Evolutionary conservation across 2,888 invertebrate genomes (phyloP), one percentile per base, ranked within the genome.

Genomic region (Cerceris rybyensis): DNA sequence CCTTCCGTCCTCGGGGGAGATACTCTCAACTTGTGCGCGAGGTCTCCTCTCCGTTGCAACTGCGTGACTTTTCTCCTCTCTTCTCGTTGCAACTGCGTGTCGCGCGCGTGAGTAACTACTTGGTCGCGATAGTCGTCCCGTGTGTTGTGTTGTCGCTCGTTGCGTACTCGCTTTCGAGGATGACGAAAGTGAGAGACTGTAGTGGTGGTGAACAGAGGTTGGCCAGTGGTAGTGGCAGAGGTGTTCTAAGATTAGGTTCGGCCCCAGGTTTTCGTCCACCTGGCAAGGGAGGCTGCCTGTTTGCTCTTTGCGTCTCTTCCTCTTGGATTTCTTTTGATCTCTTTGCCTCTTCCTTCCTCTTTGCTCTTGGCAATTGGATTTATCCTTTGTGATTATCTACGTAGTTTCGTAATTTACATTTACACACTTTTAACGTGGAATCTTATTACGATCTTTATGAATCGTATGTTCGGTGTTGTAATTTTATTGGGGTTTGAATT

Each of bases 211-310:
- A 68, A 59, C 17, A 49, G 74, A 66, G 71, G 80, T 71, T 68
- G 71, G 80, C 58, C 73, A 74, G 66, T 69, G 70, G 73, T 46
- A 42, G 67, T 57, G 63, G 49, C 54, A 74, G 76, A 74, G 70
- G 67, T 79, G 80, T 82, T 85, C 88, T 85, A 87, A 87, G 87
- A 87, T 87, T 88, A 87, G 88, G 86, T 84, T 84, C 78, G 73
- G 77, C 73, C 81, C 82, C 80, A 81, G 88, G 28, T 28, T 81
- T 80, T 46, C 70, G 52, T 79, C 71, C 77, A 86, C 76, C 82
- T 86, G 82, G 78, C 84, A 82, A 79, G 72, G 69, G 70, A 75
- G 69, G 80, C 71, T 75, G 75, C 79, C 79, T 49, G 68, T 70
- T 70, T 68, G 55, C 61, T 59, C 60, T 74, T 73, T 71, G 58